Evolutionary conservation across 2,113 vertebrate species (phyloP).

Genomic region (Epinephelus lanceolatus): DNA sequence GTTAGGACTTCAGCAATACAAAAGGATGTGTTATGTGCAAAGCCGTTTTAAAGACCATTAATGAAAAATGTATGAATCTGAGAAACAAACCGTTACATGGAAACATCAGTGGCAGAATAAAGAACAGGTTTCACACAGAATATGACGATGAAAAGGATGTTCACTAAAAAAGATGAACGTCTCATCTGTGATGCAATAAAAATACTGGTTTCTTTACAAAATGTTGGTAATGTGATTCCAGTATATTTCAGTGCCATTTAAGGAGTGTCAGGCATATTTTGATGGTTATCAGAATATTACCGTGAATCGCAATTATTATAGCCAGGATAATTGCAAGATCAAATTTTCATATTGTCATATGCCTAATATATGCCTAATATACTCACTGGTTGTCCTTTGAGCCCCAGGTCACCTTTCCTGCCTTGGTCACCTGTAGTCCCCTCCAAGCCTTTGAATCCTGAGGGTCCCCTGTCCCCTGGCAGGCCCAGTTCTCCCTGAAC

Average conservation of each 20-base stretch:
- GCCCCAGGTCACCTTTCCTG: slow-evolving; percentile 85
- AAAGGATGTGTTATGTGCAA: not conserved
- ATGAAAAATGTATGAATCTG: not conserved
- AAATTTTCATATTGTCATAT: no score
- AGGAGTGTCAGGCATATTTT: no score
- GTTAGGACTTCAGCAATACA: not conserved
- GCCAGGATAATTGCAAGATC: no score
- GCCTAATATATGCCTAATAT: not conserved
- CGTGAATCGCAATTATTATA: no score
- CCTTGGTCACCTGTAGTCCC: slow-evolving; percentile 93
- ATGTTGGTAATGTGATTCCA: no score
- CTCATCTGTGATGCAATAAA: no score
- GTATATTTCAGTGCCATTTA: no score
- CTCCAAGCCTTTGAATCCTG: slow-evolving; percentile 87
- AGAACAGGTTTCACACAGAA: not conserved
- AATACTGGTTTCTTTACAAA: no score
- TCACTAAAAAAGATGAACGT: no score
- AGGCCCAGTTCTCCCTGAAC: slow-evolving; percentile 92
- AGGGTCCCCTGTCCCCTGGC: slow-evolving; percentile 88
- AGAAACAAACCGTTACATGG: not conserved
- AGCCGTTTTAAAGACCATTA: not conserved
- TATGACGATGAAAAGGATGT: not conserved
- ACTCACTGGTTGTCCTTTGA: slow-evolving; percentile 92
- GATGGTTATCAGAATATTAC: no score
- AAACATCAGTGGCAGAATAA: not conserved